Base-by-base conservation (phyloP, 2,113 vertebrate genomes). In the Tor tambroides region DNA sequence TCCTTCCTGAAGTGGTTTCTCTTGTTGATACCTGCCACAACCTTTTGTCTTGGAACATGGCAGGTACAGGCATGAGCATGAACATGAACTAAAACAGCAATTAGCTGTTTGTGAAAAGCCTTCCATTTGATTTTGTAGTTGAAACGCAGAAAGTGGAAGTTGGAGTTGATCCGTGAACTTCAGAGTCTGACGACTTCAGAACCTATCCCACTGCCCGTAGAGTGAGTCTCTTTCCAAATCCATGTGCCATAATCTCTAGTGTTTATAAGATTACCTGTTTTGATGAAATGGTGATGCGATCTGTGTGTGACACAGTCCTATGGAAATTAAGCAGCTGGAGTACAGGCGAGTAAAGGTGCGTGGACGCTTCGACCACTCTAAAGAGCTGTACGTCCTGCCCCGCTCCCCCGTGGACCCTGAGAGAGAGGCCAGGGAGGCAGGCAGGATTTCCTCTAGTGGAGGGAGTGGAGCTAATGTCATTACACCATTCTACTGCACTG, bases 41-140 rank as follows among this genome's bases (percentile, higher is more conserved):
- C 98, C 0, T 99, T 99, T 54, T 95, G 96, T 56, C 96, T 99
- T 0, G 98, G 98, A 3, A 97, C 97, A 0, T 99, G 98, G 98
- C 98, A 99, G 98, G 98, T 99, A 95, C 54, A 17, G 12, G 6
- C 41, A 63, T 0, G 0, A 26, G 35, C 15, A 1, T 46, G 21
- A 1, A 5, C 23, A 56, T 7, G n/a, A 8, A 69, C 23, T 67
- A 43, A 80, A 41, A 14, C 5, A 5, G 14, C 10, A 41, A 9
- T 77, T 30, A 23, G 10, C 38, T 79, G 32, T 85, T 28, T 83
- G 6, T 89, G 43, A 83, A 89, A 61, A 81, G 10, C 41, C 54
- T 72, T 87, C 87, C 77, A 74, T 71, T 56, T 43, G 35, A 69
- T 46, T 89, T 2, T 89, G 1, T 35, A 99, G 98, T 93, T 99